These are phyloP conservation scores for Eledona agricola DNA, from an alignment of 2,888 invertebrate species.

Conservation along the genomic window DNA sequence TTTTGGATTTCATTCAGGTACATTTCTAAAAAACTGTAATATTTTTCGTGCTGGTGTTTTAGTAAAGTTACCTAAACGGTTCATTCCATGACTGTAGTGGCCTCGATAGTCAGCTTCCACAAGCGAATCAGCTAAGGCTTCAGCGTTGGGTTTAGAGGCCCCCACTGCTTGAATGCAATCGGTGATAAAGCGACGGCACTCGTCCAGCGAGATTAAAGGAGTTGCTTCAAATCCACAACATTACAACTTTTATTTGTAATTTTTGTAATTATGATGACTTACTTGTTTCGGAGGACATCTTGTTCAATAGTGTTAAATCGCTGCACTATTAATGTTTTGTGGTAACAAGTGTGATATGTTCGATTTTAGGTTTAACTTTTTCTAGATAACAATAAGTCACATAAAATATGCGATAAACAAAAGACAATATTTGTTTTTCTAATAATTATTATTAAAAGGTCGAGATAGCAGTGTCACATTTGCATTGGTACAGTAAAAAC, in stretches of 20 bases:
- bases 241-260: too few species aligned
- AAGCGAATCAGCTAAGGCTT: conserved; percentile 73
- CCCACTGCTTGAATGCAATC: conserved; percentile 74
- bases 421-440: too few species aligned
- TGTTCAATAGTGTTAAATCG: too few species aligned
- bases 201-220: conserved; percentile 62
- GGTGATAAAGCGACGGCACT: conserved; percentile 68
- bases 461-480: too few species aligned
- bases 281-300: conserved; percentile 8
- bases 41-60: not conserved
- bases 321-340: too few species aligned
- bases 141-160: conserved; percentile 68
- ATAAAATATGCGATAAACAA: too few species aligned
- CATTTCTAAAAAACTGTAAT: conserved; percentile 63
- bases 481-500: too few species aligned
- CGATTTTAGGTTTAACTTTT: too few species aligned
- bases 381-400: too few species aligned
- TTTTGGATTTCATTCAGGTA: conserved; percentile 71
- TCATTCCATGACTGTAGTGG: conserved; percentile 78
- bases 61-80: conserved; percentile 64
- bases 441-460: too few species aligned
- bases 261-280: too few species aligned
- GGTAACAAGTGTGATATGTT: too few species aligned
- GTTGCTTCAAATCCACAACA: conserved; percentile 43
- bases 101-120: conserved; percentile 75